Evolutionary conservation across 2,797 vertebrate species (phyloP), one percentile per base, ranked within the genome.

Genomic region (Epinephelus awoara): DNA sequence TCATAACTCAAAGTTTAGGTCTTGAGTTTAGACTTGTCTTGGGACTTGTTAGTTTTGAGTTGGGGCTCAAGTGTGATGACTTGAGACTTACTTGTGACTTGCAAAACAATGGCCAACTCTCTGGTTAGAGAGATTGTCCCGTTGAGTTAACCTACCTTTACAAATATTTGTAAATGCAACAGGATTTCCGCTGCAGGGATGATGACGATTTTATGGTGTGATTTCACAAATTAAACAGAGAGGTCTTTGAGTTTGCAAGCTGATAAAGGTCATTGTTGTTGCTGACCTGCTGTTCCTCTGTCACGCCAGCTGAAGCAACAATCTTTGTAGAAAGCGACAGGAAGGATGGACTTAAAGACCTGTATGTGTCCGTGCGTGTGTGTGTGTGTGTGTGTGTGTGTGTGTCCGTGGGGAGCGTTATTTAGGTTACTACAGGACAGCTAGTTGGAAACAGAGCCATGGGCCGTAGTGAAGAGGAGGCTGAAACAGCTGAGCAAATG

Each of bases 241-340:
- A 68, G 74, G 73, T 68, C 69, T 75, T 55, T 72, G 79, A 81
- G 88, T 89, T 74, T 71, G 58, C 46, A 44, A 57, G 38, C 61
- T 38, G 77, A 56, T 77, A 46, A 86, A 85, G 86, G 84, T 88
- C 76, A 44, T 14, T 56, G 77, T 15, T 76, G 40, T 69, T 57
- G 65, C 61, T 49, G 77, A 63, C 80, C 72, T 77, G 85, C 85
- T 89, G 87, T 70, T 80, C 44, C 47, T 75, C 51, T 63, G 68
- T 77, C 69, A 3, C 52, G 18, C 42, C 92, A 93, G 93, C 92
- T 93, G 92, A 65, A 88, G 71, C 88, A 92, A 91, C 89, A 93
- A 10, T 63, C 83, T 72, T 79, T 75, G 65, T n/a, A 52, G 67
- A 72, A 34, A n/a, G 23, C 75, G 56, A 34, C n/a, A 0, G 70